Evolutionary conservation across 1,140 invertebrate genomes (phyloP), one percentile per base, ranked within the genome.

Genomic region (Eumeta japonica): DNA sequence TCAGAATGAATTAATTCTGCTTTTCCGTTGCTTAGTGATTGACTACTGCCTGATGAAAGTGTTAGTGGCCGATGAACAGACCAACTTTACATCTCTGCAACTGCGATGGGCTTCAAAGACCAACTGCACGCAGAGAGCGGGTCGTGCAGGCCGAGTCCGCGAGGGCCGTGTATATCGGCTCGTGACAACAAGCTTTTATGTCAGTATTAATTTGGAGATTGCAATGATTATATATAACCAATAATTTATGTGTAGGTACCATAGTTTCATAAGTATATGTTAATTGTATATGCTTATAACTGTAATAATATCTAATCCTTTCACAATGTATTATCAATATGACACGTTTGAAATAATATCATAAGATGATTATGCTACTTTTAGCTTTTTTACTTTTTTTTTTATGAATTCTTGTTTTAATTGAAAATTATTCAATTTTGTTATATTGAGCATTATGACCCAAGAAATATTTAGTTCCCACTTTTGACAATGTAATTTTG

Each of bases 31-130:
- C 38, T 11, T 63, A 92, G 93, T 98, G 3, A 91, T 98, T 54
- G 96, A 98, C 75, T 97, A 94, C 70, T 97, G 94, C 70, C 75
- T 97, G 10, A 92, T 90, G 16, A 97, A 96, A 75, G 79, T 83
- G 24, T 64, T 94, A 37, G 75, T 86, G 2, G 83, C 82, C 32
- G 88, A 96, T 62, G 58, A 76, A 3, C 60, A 68, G 0, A 89
- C 89, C 0, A 92, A 92, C 75, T 94, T 89, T 50, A 83, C 86
- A 16, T 82, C 82, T 31, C 75, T 98, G 3, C 80, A 87, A 43
- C 52, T 96, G 39, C 73, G 78, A 33, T 98, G 94, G 94, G 90
- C 94, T 0, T 90, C 92, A 0, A 88, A 90, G 61, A 83, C 86
- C 2, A 96, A 89, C 68, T 94, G 90, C 58, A 83, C 83, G 15